Conservation (phyloP, 2,797 vertebrate species). For the Xerus rutilus region DNA sequence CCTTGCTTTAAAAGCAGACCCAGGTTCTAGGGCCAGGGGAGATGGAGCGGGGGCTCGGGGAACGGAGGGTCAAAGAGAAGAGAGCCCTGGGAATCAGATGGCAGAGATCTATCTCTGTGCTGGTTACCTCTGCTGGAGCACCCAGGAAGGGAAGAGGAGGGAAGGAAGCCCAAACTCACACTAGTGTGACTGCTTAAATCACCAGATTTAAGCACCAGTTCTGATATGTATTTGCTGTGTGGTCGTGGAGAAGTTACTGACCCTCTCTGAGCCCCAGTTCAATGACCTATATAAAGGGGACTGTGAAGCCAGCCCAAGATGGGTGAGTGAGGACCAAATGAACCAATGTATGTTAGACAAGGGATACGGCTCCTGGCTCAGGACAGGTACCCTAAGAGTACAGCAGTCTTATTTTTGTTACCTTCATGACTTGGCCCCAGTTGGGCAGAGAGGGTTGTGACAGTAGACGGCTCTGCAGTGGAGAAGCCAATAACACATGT, state of each 20-base stretch:
- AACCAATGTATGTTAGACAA: fast-evolving
- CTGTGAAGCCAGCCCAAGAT: neutral
- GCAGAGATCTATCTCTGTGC: neutral
- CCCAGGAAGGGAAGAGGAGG: too few relatives aligned
- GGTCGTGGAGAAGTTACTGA: neutral
- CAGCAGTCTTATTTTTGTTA: neutral
- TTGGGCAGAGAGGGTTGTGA: neutral
- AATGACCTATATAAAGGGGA: neutral
- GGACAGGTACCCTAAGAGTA: fast-evolving
- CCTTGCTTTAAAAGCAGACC: neutral
- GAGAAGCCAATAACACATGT: neutral
- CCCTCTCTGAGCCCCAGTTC: neutral
- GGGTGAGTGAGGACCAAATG: neutral
- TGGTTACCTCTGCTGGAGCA: neutral
- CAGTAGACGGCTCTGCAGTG: neutral
- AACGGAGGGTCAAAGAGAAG: neutral
- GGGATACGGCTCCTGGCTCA: too few relatives aligned
- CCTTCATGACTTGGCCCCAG: neutral
- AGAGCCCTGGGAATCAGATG: neutral
- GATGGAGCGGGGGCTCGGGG: neutral
- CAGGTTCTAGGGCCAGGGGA: neutral
- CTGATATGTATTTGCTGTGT: neutral
- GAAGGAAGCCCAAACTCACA: neutral
- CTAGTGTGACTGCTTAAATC: neutral
- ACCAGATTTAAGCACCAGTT: neutral